These are phyloP conservation scores for Tribolium madens DNA, from an alignment of 1,140 invertebrate species.

Conservation along the genomic window DNA sequence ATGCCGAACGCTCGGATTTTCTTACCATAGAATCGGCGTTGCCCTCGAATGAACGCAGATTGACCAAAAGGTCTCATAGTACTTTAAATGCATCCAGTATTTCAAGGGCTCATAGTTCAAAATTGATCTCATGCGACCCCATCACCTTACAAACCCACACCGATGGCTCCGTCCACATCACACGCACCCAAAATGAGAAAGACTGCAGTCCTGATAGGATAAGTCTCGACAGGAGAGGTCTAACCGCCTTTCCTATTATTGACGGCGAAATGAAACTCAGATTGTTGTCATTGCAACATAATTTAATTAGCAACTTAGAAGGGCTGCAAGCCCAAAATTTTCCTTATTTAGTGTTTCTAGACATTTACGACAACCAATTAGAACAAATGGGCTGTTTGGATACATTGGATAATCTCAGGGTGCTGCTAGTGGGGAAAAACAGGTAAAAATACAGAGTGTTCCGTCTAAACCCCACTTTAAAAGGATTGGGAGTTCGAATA, in stretches of 20 bases:
- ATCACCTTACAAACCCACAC: conserved; percentile 59
- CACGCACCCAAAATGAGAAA: conserved; percentile 75
- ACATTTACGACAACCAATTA: conserved; percentile 94
- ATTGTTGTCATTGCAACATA: conserved; percentile 90
- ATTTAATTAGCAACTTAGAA: conserved; percentile 84
- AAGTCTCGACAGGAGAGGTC: conserved; percentile 79
- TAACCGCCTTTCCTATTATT: conserved; percentile 83
- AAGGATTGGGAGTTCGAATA: too few relatives aligned
- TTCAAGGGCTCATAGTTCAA: conserved; percentile 53
- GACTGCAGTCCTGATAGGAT: conserved; percentile 83
- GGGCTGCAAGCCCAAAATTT: conserved; percentile 72
- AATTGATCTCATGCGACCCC: conserved; percentile 49
- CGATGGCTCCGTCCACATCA: conserved; percentile 70
- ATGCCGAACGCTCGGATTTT: conserved; percentile 64
- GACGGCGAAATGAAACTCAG: conserved; percentile 82
- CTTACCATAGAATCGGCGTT: conserved; percentile 73
- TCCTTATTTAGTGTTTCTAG: conserved; percentile 87
- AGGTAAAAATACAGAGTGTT: too few relatives aligned
- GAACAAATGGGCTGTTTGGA: conserved; percentile 84
- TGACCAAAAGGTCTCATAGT: conserved; percentile 69
- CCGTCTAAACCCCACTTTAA: too few relatives aligned
- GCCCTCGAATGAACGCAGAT: conserved; percentile 67
- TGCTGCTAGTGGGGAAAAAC: conserved; percentile 91
- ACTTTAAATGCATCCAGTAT: conserved; percentile 65
- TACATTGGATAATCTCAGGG: conserved; percentile 80